Evolutionary conservation across 2,113 vertebrate genomes (phyloP).

Genomic region (Anguilla japonica): DNA sequence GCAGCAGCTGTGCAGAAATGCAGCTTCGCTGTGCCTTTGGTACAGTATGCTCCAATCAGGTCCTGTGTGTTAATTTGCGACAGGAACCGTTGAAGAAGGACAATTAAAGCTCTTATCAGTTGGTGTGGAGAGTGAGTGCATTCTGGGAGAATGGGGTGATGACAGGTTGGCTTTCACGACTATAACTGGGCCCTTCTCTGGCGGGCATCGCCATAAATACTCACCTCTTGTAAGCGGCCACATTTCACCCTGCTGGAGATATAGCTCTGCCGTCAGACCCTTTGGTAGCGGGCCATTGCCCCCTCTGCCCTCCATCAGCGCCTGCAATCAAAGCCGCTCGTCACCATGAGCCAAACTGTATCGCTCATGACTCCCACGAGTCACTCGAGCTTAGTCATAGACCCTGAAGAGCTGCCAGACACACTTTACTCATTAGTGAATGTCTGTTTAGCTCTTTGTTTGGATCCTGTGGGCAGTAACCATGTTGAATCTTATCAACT

Average conservation of each 20-base stretch:
- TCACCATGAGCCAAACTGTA: background rate
- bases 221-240: background rate
- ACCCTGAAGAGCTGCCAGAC: background rate
- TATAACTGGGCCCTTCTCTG: background rate
- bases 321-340: background rate
- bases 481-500: background rate
- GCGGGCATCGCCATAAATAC: background rate
- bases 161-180: background rate
- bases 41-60: too few species aligned
- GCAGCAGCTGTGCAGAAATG: background rate
- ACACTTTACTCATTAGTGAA: background rate
- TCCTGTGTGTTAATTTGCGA: background rate
- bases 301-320: background rate
- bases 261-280: background rate
- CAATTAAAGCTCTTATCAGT: background rate
- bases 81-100: background rate
- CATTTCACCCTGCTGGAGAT: background rate
- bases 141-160: background rate
- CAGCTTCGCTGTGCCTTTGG: background rate
- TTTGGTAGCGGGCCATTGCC: background rate
- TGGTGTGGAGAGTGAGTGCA: background rate
- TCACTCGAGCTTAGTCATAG: background rate
- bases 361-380: background rate
- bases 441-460: background rate
- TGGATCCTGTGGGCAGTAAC: background rate